Conservation (phyloP, 1,140 invertebrate genomes). For the Brachionus koreanus region DNA sequence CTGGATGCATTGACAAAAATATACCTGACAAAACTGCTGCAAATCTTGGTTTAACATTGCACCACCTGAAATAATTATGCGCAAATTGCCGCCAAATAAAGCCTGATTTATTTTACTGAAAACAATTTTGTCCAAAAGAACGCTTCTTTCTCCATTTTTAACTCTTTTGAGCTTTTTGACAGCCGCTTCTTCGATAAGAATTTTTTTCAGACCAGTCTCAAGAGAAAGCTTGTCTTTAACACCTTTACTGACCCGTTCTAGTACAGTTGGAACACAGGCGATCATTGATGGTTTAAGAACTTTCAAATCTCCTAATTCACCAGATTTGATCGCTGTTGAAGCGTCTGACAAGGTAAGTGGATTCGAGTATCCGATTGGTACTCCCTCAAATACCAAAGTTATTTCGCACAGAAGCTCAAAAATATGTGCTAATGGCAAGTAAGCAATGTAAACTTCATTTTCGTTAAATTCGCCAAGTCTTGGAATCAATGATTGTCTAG, state of each 20-base stretch:
- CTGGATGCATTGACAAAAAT: conserved; percentile 76
- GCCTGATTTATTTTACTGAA: conserved; percentile 21
- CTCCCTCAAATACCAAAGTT: conserved; percentile 66
- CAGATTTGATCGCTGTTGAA: conserved; percentile 88
- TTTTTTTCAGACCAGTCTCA: conserved; percentile 69
- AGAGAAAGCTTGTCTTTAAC: conserved; percentile 84
- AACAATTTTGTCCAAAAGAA: conserved; percentile 8
- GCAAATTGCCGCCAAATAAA: conserved; percentile 74
- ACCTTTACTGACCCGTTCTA: conserved; percentile 90
- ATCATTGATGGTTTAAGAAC: conserved; percentile 86
- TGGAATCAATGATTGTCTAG: conserved; percentile 50
- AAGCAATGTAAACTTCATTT: conserved; percentile 79
- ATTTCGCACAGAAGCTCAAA: conserved; percentile 76
- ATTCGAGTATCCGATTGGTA: conserved; percentile 92
- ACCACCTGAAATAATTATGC: conserved; percentile 82
- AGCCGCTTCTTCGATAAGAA: conserved; percentile 76
- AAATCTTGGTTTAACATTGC: conserved; percentile 92
- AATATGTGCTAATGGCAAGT: conserved; percentile 92
- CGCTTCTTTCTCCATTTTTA: background rate
- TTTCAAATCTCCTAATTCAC: conserved; percentile 75
- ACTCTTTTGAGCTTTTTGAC: conserved; percentile 59
- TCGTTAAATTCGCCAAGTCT: conserved; percentile 62
- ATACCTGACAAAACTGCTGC: conserved; percentile 86
- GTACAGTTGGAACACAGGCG: conserved; percentile 90
- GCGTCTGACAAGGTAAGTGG: conserved; percentile 87